phyloP scores from a whole-genome alignment of 2,888 invertebrate genomes.

The Oligia strigilis region DNA sequence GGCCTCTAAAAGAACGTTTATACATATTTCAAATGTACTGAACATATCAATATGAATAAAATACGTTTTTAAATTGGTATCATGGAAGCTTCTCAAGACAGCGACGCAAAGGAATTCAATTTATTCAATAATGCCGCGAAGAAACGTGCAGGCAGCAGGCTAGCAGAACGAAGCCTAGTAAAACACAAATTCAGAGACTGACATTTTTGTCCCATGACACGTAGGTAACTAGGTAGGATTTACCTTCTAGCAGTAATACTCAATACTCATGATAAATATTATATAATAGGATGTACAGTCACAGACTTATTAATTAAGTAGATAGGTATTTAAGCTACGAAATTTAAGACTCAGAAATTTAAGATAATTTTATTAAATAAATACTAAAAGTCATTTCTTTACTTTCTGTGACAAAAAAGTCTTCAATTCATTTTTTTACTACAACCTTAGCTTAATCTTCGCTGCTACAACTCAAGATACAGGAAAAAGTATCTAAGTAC shows the following conservation, averaged over 20 bases:
- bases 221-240: too few relatives aligned
- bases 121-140: conserved; percentile 75
- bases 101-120: conserved; percentile 78
- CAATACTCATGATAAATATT: neutral
- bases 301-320: neutral
- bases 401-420: neutral
- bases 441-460: neutral
- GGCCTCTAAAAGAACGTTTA: neutral
- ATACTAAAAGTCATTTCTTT: neutral
- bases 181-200: conserved; percentile 28
- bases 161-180: conserved; percentile 38
- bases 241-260: neutral
- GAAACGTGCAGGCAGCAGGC: conserved; percentile 66
- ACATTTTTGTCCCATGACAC: neutral
- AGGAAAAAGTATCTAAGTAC: conserved; percentile 13
- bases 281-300: neutral
- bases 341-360: neutral
- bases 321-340: too few relatives aligned
- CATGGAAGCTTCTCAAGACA: conserved; percentile 69
- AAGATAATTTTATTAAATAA: neutral
- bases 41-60: conserved; percentile 55
- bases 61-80: conserved; percentile 71
- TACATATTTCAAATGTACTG: conserved; percentile 11
- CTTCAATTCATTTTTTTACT: neutral
- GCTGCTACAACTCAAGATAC: neutral